These are phyloP conservation scores for Eupsittula cactorum DNA, from an alignment of 2,113 vertebrate species.

Conservation along the genomic window DNA sequence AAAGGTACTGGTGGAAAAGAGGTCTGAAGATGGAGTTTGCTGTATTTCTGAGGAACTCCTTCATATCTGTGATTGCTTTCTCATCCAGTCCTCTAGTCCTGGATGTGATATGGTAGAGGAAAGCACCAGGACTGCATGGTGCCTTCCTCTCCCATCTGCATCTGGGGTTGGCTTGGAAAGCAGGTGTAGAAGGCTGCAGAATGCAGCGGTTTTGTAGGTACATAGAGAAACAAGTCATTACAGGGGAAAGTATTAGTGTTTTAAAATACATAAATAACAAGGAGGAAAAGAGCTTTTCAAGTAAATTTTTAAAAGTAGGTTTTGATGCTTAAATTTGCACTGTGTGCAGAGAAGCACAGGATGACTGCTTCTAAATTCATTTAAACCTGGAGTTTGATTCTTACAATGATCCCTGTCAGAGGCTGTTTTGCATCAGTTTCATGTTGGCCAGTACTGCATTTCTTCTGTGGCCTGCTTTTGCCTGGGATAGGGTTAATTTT, in stretches of 20 bases:
- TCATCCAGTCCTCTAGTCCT: background rate
- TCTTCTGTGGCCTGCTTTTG: background rate
- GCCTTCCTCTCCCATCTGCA: background rate
- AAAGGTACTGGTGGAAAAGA: background rate
- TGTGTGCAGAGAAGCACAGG: background rate
- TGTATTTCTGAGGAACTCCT: background rate
- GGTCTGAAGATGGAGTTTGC: background rate
- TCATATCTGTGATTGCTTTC: background rate
- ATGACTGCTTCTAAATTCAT: background rate
- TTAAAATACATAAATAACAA: background rate
- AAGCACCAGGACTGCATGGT: rapidly evolving
- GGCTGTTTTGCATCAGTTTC: background rate
- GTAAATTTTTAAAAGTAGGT: background rate
- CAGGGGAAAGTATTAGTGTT: rapidly evolving
- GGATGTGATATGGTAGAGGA: background rate
- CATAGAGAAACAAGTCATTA: background rate
- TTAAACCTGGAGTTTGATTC: background rate
- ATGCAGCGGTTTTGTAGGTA: background rate
- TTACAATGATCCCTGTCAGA: background rate
- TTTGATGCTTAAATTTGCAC: background rate
- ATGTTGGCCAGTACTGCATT: background rate
- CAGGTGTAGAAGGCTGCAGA: background rate
- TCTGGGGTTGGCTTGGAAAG: background rate
- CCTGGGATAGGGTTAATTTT: background rate
- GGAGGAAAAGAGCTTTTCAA: background rate